Evolutionary conservation across 1,140 invertebrate genomes (phyloP).

Genomic region (Brachionus koreanus): DNA sequence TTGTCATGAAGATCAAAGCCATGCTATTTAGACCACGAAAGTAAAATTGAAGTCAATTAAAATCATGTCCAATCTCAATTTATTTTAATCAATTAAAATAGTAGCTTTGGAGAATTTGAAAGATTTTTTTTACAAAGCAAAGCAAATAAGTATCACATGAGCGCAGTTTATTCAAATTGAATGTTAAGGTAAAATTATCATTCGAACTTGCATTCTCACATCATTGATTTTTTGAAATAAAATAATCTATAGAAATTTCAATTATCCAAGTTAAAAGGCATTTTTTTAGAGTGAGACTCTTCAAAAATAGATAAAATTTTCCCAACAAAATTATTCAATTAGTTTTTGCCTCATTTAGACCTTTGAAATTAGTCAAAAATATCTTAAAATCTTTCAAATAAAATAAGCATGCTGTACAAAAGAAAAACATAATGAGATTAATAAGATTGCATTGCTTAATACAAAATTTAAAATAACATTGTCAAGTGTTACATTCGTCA

Average conservation of each 20-base stretch:
- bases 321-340: too few species aligned
- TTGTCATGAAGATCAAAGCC: neutral
- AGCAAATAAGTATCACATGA: neutral
- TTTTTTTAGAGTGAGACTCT: too few species aligned
- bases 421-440: neutral
- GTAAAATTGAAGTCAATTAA: neutral
- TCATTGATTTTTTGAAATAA: neutral
- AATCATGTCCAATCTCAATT: slow-evolving; percentile 14
- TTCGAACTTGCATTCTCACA: neutral
- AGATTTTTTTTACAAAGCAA: neutral
- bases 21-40: slow-evolving; percentile 5
- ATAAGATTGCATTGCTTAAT: too few species aligned
- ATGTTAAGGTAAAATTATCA: neutral
- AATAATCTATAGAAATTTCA: neutral
- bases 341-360: too few species aligned
- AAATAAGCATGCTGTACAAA: too few species aligned
- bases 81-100: neutral
- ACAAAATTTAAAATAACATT: too few species aligned
- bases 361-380: too few species aligned
- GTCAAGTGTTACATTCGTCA: too few species aligned
- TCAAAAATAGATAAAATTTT: too few species aligned
- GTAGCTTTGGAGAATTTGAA: neutral
- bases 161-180: neutral
- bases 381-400: too few species aligned
- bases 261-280: too few species aligned